These are phyloP conservation scores for Macrocentrus cingulum DNA, from an alignment of 1,140 invertebrate genomes.

Conservation along the genomic window DNA sequence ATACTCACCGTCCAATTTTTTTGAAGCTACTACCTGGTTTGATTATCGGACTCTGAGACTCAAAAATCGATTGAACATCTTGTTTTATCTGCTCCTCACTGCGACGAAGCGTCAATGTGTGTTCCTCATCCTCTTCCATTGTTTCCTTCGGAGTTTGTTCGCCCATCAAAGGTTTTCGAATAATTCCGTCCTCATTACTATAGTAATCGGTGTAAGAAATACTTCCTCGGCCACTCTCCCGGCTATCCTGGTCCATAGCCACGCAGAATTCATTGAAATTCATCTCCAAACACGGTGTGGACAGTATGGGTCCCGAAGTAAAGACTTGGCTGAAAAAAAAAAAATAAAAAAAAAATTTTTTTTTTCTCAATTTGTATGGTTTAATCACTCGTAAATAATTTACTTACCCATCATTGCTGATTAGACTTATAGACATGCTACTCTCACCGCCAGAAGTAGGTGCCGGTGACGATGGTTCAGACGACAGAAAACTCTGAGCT, in stretches of 20 bases:
- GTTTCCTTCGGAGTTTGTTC: conserved; percentile 5
- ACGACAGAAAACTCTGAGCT: conserved; percentile 64
- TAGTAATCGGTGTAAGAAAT: conserved; percentile 59
- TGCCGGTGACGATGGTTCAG: conserved; percentile 70
- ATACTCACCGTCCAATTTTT: conserved; percentile 52
- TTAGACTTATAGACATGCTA: conserved; percentile 66
- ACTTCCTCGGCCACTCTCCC: conserved; percentile 51
- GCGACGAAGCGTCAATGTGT: conserved; percentile 52
- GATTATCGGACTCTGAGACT: conserved; percentile 41
- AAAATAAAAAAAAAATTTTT: conserved; percentile 27
- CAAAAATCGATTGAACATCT: conserved; percentile 52
- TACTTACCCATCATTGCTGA: conserved; percentile 65
- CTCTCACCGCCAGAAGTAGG: conserved; percentile 64
- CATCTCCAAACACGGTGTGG: conserved; percentile 60
- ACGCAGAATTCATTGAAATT: conserved; percentile 64
- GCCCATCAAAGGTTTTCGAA: conserved; percentile 37
- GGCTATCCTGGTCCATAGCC: conserved; percentile 60
- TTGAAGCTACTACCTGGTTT: conserved; percentile 46
- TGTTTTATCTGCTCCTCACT: conserved; percentile 53
- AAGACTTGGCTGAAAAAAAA: conserved; percentile 41
- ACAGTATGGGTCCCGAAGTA: conserved; percentile 59
- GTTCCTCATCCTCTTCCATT: conserved; percentile 54
- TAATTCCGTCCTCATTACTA: conserved; percentile 55
- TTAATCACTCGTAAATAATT: too few relatives aligned
- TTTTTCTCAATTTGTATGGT: conserved; percentile 2